phyloP scores from a whole-genome alignment of 2,113 vertebrate species.

The Megaptera novaeangliae region DNA sequence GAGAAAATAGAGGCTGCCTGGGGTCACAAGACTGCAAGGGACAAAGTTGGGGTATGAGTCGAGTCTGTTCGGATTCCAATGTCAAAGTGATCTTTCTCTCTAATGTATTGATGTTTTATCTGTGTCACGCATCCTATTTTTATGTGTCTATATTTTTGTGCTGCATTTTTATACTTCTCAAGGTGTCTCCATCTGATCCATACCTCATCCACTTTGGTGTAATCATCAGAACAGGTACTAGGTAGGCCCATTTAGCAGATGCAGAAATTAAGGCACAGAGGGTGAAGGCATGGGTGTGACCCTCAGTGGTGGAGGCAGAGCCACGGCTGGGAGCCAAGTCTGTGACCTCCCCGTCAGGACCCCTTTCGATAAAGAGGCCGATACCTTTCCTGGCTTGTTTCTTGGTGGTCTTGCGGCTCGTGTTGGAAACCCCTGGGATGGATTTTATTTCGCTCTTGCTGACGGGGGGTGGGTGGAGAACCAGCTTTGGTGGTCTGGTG shows the following conservation, averaged over 20 bases:
- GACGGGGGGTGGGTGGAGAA: constrained; percentile 92
- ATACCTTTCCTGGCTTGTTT: constrained; percentile 94
- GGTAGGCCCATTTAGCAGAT: neutral
- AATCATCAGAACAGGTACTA: neutral
- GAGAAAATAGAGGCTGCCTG: neutral
- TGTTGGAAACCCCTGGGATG: constrained; percentile 91
- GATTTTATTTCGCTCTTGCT: constrained; percentile 95
- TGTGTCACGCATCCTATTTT: neutral
- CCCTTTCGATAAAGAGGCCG: neutral
- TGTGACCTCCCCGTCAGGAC: fast-evolving
- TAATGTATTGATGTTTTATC: fast-evolving
- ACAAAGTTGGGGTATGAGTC: neutral
- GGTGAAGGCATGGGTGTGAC: neutral
- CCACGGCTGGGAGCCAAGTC: neutral
- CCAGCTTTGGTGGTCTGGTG: constrained; percentile 91
- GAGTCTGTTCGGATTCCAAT: neutral
- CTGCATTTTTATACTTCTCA: neutral
- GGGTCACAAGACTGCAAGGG: fast-evolving
- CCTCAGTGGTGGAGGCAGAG: neutral
- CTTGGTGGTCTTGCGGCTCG: constrained; percentile 94
- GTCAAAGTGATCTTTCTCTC: neutral
- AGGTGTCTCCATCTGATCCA: neutral
- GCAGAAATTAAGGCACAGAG: neutral
- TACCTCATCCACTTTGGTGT: neutral
- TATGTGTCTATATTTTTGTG: neutral